Evolutionary conservation across 1,140 invertebrate species (phyloP).

Genomic region (Parasteatoda tepidariorum): DNA sequence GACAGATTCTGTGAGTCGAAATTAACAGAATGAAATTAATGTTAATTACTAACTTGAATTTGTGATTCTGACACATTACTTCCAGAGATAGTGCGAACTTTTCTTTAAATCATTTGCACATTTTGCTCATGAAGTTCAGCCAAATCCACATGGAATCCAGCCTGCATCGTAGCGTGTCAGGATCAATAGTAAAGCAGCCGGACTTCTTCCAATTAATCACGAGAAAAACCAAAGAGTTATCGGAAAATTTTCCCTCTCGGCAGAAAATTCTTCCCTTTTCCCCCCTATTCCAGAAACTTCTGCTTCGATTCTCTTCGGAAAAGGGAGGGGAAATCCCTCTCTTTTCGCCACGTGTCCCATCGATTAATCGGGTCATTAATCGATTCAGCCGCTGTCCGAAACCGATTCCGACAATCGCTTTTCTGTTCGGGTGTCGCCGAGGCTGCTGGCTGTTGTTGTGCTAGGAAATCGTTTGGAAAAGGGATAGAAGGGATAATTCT

Average conservation of each 20-base stretch:
- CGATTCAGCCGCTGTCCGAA: slow-evolving; percentile 38
- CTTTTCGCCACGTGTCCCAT: slow-evolving; percentile 36
- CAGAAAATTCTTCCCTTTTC: slow-evolving; percentile 24
- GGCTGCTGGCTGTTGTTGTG: slow-evolving; percentile 31
- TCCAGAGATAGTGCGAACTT: too few species aligned
- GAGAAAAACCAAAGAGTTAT: slow-evolving; percentile 59
- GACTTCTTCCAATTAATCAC: slow-evolving; percentile 56
- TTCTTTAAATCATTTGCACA: too few species aligned
- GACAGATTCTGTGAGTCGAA: too few species aligned
- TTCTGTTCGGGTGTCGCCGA: slow-evolving; percentile 45
- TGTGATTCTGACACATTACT: too few species aligned
- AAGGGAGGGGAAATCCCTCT: slow-evolving; percentile 7
- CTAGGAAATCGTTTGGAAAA: neutral
- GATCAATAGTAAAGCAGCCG: slow-evolving; percentile 47
- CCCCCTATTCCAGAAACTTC: slow-evolving; percentile 19
- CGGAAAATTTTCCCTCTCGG: slow-evolving; percentile 57
- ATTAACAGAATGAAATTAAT: too few species aligned
- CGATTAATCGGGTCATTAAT: slow-evolving; percentile 61
- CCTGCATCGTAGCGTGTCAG: neutral
- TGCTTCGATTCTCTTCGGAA: slow-evolving; percentile 17
- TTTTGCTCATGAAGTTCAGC: neutral
- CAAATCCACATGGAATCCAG: slow-evolving; percentile 9
- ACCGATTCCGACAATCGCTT: slow-evolving; percentile 54
- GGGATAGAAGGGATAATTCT: neutral
- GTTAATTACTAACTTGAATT: too few species aligned